Evolutionary conservation across 2,113 vertebrate genomes (phyloP).

Genomic region (Ramphastos sulfuratus): DNA sequence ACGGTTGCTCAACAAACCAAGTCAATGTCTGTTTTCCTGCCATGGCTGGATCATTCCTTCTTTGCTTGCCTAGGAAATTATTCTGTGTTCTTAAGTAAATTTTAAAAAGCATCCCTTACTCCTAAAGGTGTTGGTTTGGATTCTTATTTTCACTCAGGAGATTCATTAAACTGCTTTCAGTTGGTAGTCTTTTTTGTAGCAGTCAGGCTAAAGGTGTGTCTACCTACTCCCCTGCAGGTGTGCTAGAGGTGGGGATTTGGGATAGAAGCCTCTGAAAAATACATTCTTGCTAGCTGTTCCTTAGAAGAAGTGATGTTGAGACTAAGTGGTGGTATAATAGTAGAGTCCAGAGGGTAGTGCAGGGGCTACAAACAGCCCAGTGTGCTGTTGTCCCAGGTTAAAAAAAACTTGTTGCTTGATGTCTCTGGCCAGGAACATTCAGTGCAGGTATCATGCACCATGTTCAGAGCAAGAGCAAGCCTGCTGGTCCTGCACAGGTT

Average conservation of each 20-base stretch:
- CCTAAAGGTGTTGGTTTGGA: neutral
- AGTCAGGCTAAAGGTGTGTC: neutral
- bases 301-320: neutral
- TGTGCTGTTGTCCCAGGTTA: neutral
- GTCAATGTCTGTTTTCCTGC: neutral
- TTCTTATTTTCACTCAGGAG: neutral
- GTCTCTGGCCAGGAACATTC: neutral
- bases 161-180: neutral
- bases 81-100: neutral
- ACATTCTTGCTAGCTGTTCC: neutral
- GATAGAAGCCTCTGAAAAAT: neutral
- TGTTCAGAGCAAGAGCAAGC: neutral
- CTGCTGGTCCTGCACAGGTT: neutral
- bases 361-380: neutral
- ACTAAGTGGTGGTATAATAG: neutral
- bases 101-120: neutral
- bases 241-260: neutral
- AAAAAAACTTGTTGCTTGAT: neutral
- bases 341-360: neutral
- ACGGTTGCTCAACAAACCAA: neutral
- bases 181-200: neutral
- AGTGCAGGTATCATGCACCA: accelerated
- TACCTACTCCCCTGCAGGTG: neutral
- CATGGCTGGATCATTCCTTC: neutral
- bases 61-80: neutral